Base-by-base conservation (phyloP, 2,888 invertebrate genomes). In the Lathronympha strigana region DNA sequence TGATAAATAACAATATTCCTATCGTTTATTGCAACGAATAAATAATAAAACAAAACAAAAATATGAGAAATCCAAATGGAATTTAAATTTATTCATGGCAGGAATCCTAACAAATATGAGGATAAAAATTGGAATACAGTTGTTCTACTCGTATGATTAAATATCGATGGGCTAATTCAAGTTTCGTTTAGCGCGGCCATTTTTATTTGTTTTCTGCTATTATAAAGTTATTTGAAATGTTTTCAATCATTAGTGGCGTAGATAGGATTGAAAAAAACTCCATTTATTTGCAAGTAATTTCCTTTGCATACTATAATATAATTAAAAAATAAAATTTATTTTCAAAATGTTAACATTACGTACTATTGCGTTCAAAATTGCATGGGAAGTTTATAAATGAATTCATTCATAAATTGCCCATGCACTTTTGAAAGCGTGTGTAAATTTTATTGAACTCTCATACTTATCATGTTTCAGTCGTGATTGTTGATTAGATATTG, bases 71-170 rank as follows among this genome's bases (percentile, higher is more conserved):
- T 53, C 23, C 1, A 36, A 36, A 53, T 53, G n/a, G 21, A 53
- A 36, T 53, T 36, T 36, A 36, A 23, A 53, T 53, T 36, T 53
- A 53, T 53, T 38, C 53, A 53, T 53, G 36, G 21, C 33, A 13
- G 21, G 15, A 15, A 23, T 23, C 13, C n/a, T 23, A 47, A 31
- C 31, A 23, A 53, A 53, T 15, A 36, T 51, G 17, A 9, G 15
- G 6, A 54, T 33, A 21, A 25, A 36, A 21, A 36, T 25, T 38
- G 36, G 47, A 49, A 1, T 36, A 9, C 31, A 45, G 45, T 21
- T 25, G 19, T 28, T 4, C 11, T 28, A 5, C n/a, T 36, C n/a
- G 28, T 36, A 19, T 50, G 28, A 61, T 61, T 61, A 50, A 61
- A 50, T 38, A 38, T 49, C 50, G 23, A 25, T 25, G 28, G 53